Evolutionary conservation across 2,888 invertebrate genomes (phyloP).

Genomic region (Phyllotreta cruciferae): DNA sequence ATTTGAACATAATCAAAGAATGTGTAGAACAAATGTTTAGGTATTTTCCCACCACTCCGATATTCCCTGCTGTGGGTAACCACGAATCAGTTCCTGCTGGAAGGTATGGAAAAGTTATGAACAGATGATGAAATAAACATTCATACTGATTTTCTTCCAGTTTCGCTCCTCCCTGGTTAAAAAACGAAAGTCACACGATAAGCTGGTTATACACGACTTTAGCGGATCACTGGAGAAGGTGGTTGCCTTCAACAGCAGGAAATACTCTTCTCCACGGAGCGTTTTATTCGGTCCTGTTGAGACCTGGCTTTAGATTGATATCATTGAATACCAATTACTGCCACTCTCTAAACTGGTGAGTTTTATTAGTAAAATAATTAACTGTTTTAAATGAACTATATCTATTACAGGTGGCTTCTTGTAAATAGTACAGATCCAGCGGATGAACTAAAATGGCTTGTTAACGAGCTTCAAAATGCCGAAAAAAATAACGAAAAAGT

Average conservation of each 20-base stretch:
- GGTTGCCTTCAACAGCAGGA: conserved; percentile 84
- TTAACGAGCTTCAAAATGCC: conserved; percentile 88
- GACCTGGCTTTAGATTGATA: conserved; percentile 88
- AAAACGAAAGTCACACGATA: conserved; percentile 79
- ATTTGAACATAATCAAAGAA: conserved; percentile 81
- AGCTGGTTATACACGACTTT: conserved; percentile 91
- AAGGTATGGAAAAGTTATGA: conserved; percentile 65
- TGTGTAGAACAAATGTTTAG: conserved; percentile 82
- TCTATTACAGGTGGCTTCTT: conserved; percentile 78
- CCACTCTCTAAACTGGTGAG: conserved; percentile 89
- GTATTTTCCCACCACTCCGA: conserved; percentile 87
- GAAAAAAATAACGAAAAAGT: conserved; percentile 94
- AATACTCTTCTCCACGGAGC: conserved; percentile 85
- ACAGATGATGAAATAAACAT: not conserved
- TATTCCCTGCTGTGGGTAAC: conserved; percentile 94
- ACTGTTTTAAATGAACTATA: not conserved
- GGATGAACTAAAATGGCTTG: conserved; percentile 92
- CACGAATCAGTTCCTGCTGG: conserved; percentile 97
- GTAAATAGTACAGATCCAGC: conserved; percentile 96
- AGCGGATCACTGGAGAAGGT: conserved; percentile 86
- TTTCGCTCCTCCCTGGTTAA: conserved; percentile 86
- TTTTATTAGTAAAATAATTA: conserved; percentile 5
- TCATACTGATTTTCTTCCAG: conserved; percentile 61
- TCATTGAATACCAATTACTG: conserved; percentile 96
- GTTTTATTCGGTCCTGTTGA: conserved; percentile 88